Percentiles rank a stretch among this genome's conserved stretches.
These are phyloP conservation scores for Myrmecophaga tridactyla DNA, from an alignment of 2,113 vertebrate genomes.

Conservation along the genomic window DNA sequence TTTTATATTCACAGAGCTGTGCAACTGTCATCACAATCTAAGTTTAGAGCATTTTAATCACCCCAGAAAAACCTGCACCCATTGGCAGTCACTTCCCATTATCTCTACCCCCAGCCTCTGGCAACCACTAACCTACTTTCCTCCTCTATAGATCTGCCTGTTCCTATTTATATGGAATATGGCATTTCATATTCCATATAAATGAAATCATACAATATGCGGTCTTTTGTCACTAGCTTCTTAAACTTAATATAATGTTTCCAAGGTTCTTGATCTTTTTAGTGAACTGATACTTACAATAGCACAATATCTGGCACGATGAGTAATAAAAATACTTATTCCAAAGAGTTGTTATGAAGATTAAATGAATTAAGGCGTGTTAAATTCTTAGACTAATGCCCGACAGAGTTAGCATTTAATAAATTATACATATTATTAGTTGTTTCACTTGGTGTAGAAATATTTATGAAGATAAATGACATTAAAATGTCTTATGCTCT, in stretches of 20 bases:
- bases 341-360: not conserved
- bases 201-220: not conserved
- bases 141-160: not conserved
- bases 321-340: not conserved
- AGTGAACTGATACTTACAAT: not conserved
- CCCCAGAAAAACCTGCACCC: too few relatives aligned
- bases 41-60: slow-evolving; percentile 5
- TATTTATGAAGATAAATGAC: not conserved
- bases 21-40: not conserved
- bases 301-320: not conserved
- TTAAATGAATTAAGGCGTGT: not conserved
- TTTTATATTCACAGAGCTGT: not conserved
- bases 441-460: not conserved
- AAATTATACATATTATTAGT: not conserved
- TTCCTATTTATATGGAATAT: too few relatives aligned
- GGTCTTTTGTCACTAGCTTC: not conserved
- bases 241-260: not conserved
- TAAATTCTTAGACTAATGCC: not conserved
- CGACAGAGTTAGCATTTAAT: not conserved
- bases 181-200: not conserved
- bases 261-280: not conserved
- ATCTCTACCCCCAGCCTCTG: not conserved
- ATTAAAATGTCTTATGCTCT: not conserved
- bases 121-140: not conserved
- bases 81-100: not conserved